Conservation (phyloP, 2,888 invertebrate species). For the Cosmorhoe ocellata region DNA sequence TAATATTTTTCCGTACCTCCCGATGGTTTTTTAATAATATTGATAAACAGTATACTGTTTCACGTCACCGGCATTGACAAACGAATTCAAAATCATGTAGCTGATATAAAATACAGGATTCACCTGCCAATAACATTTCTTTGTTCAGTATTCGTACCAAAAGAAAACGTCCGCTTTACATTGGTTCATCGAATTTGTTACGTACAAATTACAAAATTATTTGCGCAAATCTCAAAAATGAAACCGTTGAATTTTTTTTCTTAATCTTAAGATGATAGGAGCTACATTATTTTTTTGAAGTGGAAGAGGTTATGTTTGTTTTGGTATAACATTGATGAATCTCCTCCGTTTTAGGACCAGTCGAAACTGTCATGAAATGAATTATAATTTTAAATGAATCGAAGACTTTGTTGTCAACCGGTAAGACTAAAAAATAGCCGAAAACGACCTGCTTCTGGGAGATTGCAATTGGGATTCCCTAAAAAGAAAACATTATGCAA, state of each 20-base stretch:
- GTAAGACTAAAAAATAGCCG: conserved; percentile 46
- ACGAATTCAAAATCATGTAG: conserved; percentile 51
- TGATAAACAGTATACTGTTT: conserved; percentile 10
- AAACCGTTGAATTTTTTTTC: conserved; percentile 12
- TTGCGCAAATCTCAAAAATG: conserved; percentile 8
- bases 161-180: conserved; percentile 63
- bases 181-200: conserved; percentile 67
- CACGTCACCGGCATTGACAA: conserved; percentile 46
- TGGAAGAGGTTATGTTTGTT: conserved; percentile 36
- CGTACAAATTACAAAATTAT: conserved; percentile 42
- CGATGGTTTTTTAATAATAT: background rate
- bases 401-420: conserved; percentile 65
- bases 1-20: background rate
- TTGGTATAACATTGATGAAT: conserved; percentile 69
- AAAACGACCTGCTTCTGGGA: conserved; percentile 59
- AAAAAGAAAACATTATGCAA: conserved; percentile 43
- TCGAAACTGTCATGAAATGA: conserved; percentile 67
- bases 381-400: conserved; percentile 76
- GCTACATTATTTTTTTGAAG: conserved; percentile 2
- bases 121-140: conserved; percentile 74
- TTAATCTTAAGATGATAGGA: conserved; percentile 16
- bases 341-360: conserved; percentile 67
- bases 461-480: conserved; percentile 53
- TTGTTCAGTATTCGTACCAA: conserved; percentile 60
- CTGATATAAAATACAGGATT: conserved; percentile 70